These are phyloP conservation scores for Oxyruncus cristatus DNA, from an alignment of 2,113 vertebrate species.

Conservation along the genomic window DNA sequence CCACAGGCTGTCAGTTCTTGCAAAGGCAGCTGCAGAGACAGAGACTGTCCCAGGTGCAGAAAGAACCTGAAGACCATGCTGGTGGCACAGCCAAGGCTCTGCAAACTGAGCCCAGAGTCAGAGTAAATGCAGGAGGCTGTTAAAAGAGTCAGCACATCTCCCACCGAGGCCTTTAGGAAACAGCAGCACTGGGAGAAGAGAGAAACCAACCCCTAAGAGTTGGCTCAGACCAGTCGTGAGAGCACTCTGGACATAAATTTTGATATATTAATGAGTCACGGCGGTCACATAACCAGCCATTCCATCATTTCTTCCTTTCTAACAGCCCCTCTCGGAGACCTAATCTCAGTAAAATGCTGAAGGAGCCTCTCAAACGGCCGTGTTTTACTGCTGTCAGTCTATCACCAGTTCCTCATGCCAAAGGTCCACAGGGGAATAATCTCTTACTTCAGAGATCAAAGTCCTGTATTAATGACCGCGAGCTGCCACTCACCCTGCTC, in stretches of 20 bases:
- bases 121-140: background rate
- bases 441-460: constrained; percentile 41
- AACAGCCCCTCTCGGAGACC: constrained; percentile 41
- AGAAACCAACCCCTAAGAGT: constrained; percentile 15
- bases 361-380: constrained; percentile 17
- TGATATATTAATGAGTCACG: constrained; percentile 61
- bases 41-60: background rate
- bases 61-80: background rate
- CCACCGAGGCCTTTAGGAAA: constrained; percentile 22
- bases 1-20: background rate
- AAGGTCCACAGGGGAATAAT: background rate
- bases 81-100: background rate
- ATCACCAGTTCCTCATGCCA: background rate
- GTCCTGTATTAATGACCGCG: background rate
- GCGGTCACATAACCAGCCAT: background rate
- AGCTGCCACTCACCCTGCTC: background rate
- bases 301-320: constrained; percentile 25
- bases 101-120: background rate
- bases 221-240: background rate
- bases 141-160: background rate
- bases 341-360: constrained; percentile 55
- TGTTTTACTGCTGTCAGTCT: constrained; percentile 52
- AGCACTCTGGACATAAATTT: constrained; percentile 47
- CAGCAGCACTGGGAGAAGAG: background rate
- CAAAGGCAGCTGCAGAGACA: background rate